Evolutionary conservation across 2,888 invertebrate species (phyloP).

Genomic region (Tetranychus piercei): DNA sequence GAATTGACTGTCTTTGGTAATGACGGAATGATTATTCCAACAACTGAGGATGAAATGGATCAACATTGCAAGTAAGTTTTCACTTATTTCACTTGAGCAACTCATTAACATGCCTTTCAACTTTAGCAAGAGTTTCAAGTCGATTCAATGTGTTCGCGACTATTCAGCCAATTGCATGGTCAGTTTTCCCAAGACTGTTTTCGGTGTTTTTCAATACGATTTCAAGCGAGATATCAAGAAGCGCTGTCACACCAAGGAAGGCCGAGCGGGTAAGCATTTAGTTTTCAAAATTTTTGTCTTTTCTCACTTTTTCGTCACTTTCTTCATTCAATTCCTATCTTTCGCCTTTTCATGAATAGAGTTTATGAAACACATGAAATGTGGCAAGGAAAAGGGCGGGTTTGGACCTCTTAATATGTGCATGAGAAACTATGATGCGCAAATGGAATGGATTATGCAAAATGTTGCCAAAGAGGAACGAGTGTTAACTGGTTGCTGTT

Average conservation of each 20-base stretch:
- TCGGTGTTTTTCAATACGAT: constrained; percentile 12
- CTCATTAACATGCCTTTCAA: too few relatives aligned
- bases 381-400: not conserved
- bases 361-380: constrained; percentile 14
- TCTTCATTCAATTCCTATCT: not conserved
- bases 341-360: not conserved
- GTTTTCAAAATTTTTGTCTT: not conserved
- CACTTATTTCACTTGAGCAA: not conserved
- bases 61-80: constrained; percentile 11
- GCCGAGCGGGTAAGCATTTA: constrained; percentile 8
- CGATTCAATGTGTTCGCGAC: constrained; percentile 1
- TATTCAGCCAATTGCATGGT: constrained; percentile 7
- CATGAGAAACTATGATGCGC: constrained; percentile 13
- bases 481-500: not conserved
- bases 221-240: constrained; percentile 7
- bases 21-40: not conserved
- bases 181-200: constrained; percentile 11
- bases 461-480: constrained; percentile 2
- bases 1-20: not conserved
- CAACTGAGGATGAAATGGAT: constrained; percentile 9
- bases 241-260: constrained; percentile 8
- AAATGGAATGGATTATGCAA: constrained; percentile 11
- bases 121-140: not conserved
- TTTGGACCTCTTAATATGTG: constrained; percentile 4
- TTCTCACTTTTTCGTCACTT: not conserved